Evolutionary conservation across 1,140 invertebrate species (phyloP).

Genomic region (Orchesella cincta): DNA sequence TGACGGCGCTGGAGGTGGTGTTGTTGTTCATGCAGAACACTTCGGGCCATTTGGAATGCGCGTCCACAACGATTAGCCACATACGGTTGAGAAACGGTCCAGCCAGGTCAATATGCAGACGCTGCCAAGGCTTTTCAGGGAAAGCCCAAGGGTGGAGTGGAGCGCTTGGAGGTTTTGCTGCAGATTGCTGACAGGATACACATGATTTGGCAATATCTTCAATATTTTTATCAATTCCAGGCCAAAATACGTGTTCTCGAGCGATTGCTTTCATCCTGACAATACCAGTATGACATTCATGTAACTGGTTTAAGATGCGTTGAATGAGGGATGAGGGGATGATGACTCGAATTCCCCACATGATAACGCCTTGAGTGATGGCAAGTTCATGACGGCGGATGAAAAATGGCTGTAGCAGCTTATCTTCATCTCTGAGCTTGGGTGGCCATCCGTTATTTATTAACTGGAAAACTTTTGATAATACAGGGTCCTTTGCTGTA

Average conservation of each 20-base stretch:
- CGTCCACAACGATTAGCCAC: slow-evolving; percentile 58
- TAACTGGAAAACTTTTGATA: slow-evolving; percentile 28
- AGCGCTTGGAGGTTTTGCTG: slow-evolving; percentile 49
- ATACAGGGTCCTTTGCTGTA: background rate
- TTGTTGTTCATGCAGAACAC: slow-evolving; percentile 42
- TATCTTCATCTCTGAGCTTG: background rate
- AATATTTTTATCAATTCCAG: slow-evolving; percentile 51
- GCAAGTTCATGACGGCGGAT: slow-evolving; percentile 25
- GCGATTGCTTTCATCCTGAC: slow-evolving; percentile 58
- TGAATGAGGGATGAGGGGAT: slow-evolving; percentile 53
- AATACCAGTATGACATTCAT: slow-evolving; percentile 56
- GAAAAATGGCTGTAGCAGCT: background rate
- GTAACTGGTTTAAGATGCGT: slow-evolving; percentile 54
- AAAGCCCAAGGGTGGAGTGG: slow-evolving; percentile 53
- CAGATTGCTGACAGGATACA: slow-evolving; percentile 40
- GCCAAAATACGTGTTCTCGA: slow-evolving; percentile 51
- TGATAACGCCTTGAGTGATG: slow-evolving; percentile 32
- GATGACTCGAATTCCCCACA: slow-evolving; percentile 54
- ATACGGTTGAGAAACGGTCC: slow-evolving; percentile 54
- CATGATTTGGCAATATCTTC: slow-evolving; percentile 51
- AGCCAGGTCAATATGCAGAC: slow-evolving; percentile 58
- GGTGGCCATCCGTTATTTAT: slow-evolving; percentile 27
- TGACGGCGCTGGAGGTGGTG: slow-evolving; percentile 33
- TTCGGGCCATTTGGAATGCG: slow-evolving; percentile 59
- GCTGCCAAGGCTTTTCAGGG: slow-evolving; percentile 55